Conservation (phyloP, 2,888 invertebrate species). For the Lasioglossum morio region DNA sequence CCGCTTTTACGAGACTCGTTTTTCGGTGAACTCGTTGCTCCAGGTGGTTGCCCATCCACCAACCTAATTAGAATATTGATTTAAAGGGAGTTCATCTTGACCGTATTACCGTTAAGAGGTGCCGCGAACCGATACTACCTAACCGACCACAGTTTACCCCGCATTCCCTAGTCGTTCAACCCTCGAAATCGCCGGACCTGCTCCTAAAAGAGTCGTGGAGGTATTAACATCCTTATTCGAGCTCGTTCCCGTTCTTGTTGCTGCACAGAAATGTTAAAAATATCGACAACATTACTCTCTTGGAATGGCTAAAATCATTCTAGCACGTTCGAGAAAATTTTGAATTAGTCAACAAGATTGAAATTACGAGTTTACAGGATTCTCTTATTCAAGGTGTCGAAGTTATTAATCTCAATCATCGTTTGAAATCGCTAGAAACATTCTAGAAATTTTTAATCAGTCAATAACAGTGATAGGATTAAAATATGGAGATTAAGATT, state of each 20-base stretch:
- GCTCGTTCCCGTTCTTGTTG: background rate
- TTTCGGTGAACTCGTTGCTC: conserved; percentile 28
- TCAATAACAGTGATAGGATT: no score
- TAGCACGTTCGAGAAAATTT: background rate
- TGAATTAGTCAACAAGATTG: no score
- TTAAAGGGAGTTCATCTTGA: background rate
- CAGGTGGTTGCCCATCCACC: conserved; percentile 27
- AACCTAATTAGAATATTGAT: conserved; percentile 8
- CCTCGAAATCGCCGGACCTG: background rate
- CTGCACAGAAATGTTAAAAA: no score
- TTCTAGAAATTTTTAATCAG: no score
- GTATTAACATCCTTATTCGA: background rate
- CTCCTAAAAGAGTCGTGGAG: background rate
- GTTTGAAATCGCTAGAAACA: no score
- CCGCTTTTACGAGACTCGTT: conserved; percentile 51
- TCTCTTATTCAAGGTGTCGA: no score
- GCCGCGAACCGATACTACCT: background rate
- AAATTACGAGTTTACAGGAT: no score
- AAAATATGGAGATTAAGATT: no score
- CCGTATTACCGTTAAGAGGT: background rate
- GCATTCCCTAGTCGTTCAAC: background rate
- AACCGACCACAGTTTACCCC: background rate
- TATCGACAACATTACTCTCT: background rate
- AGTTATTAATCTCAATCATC: no score
- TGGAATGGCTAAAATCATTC: background rate